Evolutionary conservation across 2,797 vertebrate species (phyloP).

Genomic region (Loris lydekkerianus): DNA sequence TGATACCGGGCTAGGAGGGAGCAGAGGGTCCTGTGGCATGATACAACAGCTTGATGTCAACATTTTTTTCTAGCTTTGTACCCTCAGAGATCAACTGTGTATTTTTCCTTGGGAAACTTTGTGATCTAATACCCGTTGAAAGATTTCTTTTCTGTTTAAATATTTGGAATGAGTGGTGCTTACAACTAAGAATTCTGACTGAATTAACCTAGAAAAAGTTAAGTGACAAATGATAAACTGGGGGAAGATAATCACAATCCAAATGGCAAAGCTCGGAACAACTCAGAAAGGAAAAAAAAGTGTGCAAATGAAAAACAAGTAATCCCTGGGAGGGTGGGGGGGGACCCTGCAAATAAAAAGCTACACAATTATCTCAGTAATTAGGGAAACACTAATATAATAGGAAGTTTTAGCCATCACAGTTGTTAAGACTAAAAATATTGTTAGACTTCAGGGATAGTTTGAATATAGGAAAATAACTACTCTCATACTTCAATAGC

Average conservation of each 20-base stretch:
- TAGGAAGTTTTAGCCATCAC: not conserved
- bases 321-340: not conserved
- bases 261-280: slow-evolving; percentile 47
- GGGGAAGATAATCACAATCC: slow-evolving; percentile 36
- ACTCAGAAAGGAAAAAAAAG: slow-evolving; percentile 36
- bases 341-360: slow-evolving; percentile 18
- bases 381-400: slow-evolving; percentile 9
- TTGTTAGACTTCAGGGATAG: not conserved
- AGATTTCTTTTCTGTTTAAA: slow-evolving; percentile 10
- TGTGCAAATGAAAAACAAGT: slow-evolving; percentile 7
- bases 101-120: not conserved
- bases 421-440: slow-evolving; percentile 54
- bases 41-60: not conserved
- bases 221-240: slow-evolving; percentile 36
- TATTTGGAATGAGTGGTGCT: not conserved
- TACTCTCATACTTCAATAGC: not conserved
- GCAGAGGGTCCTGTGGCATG: rapidly evolving
- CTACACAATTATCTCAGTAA: not conserved
- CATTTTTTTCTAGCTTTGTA: not conserved
- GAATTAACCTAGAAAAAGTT: slow-evolving; percentile 31
- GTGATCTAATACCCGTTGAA: not conserved
- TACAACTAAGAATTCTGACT: slow-evolving; percentile 32
- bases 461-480: slow-evolving; percentile 5
- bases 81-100: not conserved
- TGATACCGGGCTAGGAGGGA: not conserved